A percentile compares a stretch with the other conserved stretches of the same genome.
Evolutionary conservation across 1,140 invertebrate genomes (phyloP).

Genomic region (Bombus difficillimus): DNA sequence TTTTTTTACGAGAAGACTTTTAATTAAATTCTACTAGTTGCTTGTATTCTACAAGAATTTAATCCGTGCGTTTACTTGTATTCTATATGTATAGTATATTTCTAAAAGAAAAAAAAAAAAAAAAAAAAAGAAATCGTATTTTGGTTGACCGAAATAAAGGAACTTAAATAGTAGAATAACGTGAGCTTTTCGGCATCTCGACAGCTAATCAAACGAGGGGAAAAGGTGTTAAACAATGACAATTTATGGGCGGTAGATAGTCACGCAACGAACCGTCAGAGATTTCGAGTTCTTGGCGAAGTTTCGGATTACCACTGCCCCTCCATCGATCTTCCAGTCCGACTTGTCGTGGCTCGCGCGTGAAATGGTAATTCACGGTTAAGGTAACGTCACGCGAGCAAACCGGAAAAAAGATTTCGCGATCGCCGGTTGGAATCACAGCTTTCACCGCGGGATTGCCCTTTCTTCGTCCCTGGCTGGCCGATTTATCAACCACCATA

Average conservation of each 20-base stretch:
- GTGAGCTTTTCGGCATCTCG: background rate
- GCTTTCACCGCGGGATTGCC: conserved; percentile 5
- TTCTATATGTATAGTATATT: too few relatives aligned
- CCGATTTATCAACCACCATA: background rate
- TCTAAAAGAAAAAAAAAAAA: too few relatives aligned
- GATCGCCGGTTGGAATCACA: background rate
- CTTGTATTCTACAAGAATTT: too few relatives aligned
- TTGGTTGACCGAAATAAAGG: background rate
- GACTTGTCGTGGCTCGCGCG: background rate
- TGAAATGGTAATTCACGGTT: conserved; percentile 33
- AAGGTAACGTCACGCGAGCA: conserved; percentile 14
- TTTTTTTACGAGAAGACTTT: too few relatives aligned
- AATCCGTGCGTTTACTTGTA: too few relatives aligned
- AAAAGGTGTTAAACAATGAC: conserved; percentile 3
- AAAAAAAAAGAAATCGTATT: too few relatives aligned
- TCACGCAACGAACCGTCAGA: conserved; percentile 15
- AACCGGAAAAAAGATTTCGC: conserved; percentile 5
- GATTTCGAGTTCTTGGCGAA: background rate
- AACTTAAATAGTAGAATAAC: background rate
- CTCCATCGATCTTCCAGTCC: conserved; percentile 10
- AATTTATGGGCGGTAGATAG: background rate
- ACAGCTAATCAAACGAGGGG: too few relatives aligned
- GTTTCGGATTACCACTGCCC: background rate
- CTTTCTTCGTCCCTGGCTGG: background rate
- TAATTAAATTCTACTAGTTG: too few relatives aligned